Evolutionary conservation across 37 sponge, comb jelly and placozoan species (phyloP), one percentile per base, ranked within the genome.

Genomic region (Cliona cf. orientalis): DNA sequence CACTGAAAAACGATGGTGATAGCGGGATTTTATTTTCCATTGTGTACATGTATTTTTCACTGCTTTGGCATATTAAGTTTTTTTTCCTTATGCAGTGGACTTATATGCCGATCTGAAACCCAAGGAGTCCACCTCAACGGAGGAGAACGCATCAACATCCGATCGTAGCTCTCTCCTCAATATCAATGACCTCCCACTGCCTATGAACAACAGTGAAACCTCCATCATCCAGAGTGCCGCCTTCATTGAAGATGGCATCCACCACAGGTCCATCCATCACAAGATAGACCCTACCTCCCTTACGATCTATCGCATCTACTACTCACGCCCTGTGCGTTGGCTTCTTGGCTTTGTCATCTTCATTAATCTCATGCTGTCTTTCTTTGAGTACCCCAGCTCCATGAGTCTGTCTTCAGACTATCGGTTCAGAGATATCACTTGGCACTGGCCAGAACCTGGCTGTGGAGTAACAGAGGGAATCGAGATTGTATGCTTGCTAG

Each of bases 211-310:
- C 3, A 28, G 49, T 6, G 74, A 80, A 3, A 79, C 70, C 1
- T 82, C 76, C 37, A 75, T 87, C 31, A 34, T 75, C 22, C 91
- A 86, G 76, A 87, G 88, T 29, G 75, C 91, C 2, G 80, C 90
- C 46, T 90, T 94, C 43, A 84, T 94, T 35, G 91, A 90, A 32
- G 94, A 94, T 69, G 91, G 84, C 22, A 83, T 92, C 62, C 31
- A 88, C 66, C 94, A 94, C 56, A 81, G 95, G 0, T 82, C 95
- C 21, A 94, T 91, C 58, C 85, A 91, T 44, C 97, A 97, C 82
- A 89, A 79, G 49, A 89, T 89, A 29, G 95, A 95, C 57, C 75
- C 72, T 55, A 36, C 29, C 28, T 70, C 92, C 37, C 90, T 97
- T 45, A 90, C 74, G 46, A 28, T 92, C 3, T 92, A 96, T 59